These are phyloP conservation scores for Alloscopus bannaensis DNA, from an alignment of 2,888 invertebrate genomes.

Conservation along the genomic window DNA sequence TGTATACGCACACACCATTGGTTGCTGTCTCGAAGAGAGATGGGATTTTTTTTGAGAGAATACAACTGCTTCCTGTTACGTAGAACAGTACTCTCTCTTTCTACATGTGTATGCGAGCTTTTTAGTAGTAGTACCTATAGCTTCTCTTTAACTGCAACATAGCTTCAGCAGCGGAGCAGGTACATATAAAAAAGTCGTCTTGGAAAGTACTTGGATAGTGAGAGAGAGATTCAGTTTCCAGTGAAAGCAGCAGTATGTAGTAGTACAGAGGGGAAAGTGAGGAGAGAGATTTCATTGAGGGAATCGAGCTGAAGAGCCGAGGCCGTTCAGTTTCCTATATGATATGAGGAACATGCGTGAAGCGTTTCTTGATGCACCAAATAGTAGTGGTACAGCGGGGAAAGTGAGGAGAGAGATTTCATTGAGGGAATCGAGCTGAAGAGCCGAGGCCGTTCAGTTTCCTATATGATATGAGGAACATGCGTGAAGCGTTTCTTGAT, in stretches of 20 bases:
- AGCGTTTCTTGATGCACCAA: constrained; percentile 69
- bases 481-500: constrained; percentile 71
- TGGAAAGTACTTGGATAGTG: constrained; percentile 1
- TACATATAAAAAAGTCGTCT: neutral
- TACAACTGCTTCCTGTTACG: constrained; percentile 60
- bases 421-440: constrained; percentile 68
- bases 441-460: constrained; percentile 65
- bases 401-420: constrained; percentile 50
- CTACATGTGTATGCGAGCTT: neutral
- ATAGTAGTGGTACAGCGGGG: constrained; percentile 40
- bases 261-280: neutral
- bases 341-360: constrained; percentile 71
- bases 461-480: constrained; percentile 67
- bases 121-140: neutral
- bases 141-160: constrained; percentile 7
- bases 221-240: constrained; percentile 40
- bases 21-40: constrained; percentile 52
- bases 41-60: constrained; percentile 50
- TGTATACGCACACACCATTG: constrained; percentile 64
- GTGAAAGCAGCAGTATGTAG: constrained; percentile 16
- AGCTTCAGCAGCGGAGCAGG: neutral
- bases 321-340: constrained; percentile 63
- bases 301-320: constrained; percentile 67
- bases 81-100: constrained; percentile 37
- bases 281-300: constrained; percentile 65